A percentile compares a stretch with the other conserved stretches of the same genome.
phyloP scores from a whole-genome alignment of 2,888 invertebrate genomes.

The Cephus sareptanus region DNA sequence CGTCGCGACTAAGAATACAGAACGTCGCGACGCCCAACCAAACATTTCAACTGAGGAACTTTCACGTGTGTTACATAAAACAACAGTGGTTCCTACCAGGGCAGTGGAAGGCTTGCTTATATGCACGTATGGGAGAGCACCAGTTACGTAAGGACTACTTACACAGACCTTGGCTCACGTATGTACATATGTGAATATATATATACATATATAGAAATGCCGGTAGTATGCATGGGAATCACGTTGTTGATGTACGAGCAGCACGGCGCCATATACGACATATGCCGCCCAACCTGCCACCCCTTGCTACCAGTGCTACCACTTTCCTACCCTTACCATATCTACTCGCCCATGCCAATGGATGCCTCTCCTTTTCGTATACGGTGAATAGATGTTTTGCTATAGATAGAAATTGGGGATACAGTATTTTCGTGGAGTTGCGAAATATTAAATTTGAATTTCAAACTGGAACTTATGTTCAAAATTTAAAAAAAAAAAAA shows the following conservation, averaged over 20 bases:
- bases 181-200: background rate
- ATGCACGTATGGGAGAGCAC: conserved; percentile 28
- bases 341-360: background rate
- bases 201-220: conserved; percentile 28
- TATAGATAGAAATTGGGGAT: background rate
- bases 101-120: background rate
- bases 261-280: conserved; percentile 43
- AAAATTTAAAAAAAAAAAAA: too few species aligned
- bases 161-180: background rate
- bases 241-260: conserved; percentile 57
- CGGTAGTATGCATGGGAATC: conserved; percentile 56
- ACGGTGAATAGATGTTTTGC: background rate
- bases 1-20: background rate
- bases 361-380: background rate
- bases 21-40: background rate
- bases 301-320: conserved; percentile 10
- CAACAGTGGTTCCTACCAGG: background rate
- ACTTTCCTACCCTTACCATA: conserved; percentile 10
- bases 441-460: background rate
- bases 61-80: background rate
- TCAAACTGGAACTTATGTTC: background rate
- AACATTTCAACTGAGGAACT: background rate
- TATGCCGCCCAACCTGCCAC: conserved; percentile 36
- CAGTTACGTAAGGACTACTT: background rate
- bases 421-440: background rate